A percentile compares a stretch with the other conserved stretches of the same genome.
Conservation (phyloP, 2,888 invertebrate genomes). For the Drosophila lacicola region DNA sequence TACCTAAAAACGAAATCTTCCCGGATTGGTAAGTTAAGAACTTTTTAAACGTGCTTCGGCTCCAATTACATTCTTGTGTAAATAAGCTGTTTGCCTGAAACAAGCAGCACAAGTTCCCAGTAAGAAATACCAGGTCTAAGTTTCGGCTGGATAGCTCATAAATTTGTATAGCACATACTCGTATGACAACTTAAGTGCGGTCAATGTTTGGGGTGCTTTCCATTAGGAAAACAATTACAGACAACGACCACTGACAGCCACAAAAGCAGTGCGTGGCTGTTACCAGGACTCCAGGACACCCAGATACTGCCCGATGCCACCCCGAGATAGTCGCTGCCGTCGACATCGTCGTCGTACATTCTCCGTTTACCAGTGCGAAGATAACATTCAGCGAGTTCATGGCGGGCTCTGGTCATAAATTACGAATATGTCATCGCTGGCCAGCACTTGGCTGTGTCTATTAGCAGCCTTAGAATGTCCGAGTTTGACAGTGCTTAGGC, state of each 20-base stretch:
- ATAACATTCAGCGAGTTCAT: conserved; percentile 64
- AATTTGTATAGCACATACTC: conserved; percentile 64
- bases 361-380: conserved; percentile 32
- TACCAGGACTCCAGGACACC: conserved; percentile 16
- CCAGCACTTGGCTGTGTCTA: conserved; percentile 75
- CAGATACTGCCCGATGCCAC: neutral
- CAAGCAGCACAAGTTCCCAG: conserved; percentile 3
- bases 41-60: neutral
- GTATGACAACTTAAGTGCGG: conserved; percentile 78
- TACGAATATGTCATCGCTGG: conserved; percentile 76
- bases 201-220: conserved; percentile 69
- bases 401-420: conserved; percentile 71
- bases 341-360: conserved; percentile 20
- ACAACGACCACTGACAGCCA: conserved; percentile 63
- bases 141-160: conserved; percentile 48
- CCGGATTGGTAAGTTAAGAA: neutral
- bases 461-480: conserved; percentile 83
- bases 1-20: no score
- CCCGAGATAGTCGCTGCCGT: conserved; percentile 30
- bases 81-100: conserved; percentile 19
- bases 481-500: conserved; percentile 73
- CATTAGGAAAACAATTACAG: conserved; percentile 79
- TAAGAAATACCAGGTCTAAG: neutral
- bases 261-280: conserved; percentile 50
- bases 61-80: conserved; percentile 1